Evolutionary conservation across 2,888 invertebrate genomes (phyloP).

Genomic region (Selenia dentaria): DNA sequence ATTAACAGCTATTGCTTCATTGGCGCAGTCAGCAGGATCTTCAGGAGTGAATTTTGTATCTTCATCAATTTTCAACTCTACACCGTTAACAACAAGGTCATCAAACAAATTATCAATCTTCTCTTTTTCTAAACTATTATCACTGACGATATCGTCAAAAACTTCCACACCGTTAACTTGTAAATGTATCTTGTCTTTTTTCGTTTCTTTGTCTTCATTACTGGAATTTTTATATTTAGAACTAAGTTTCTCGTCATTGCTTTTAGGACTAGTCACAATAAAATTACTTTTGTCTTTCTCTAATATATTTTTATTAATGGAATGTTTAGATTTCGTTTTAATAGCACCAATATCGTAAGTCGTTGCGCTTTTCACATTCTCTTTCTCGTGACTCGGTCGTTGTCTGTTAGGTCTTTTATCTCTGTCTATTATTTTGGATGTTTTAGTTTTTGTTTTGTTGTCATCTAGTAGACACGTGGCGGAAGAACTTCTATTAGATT

Average conservation of each 20-base stretch:
- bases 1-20: slow-evolving; percentile 51
- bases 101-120: slow-evolving; percentile 73
- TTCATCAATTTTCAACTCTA: slow-evolving; percentile 47
- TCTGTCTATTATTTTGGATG: slow-evolving; percentile 71
- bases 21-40: slow-evolving; percentile 8
- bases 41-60: slow-evolving; percentile 55
- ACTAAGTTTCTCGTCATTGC: slow-evolving; percentile 60
- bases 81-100: slow-evolving; percentile 56
- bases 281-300: slow-evolving; percentile 78
- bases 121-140: slow-evolving; percentile 63
- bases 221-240: slow-evolving; percentile 51
- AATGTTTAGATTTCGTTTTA: slow-evolving; percentile 81
- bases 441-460: slow-evolving; percentile 63
- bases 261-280: slow-evolving; percentile 72
- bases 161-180: slow-evolving; percentile 64
- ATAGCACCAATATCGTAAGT: slow-evolving; percentile 78
- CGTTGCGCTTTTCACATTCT: slow-evolving; percentile 62
- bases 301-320: slow-evolving; percentile 72
- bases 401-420: slow-evolving; percentile 61
- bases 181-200: slow-evolving; percentile 42
- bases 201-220: slow-evolving; percentile 53
- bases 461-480: slow-evolving; percentile 70
- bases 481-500: slow-evolving; percentile 72
- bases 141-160: slow-evolving; percentile 66
- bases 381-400: slow-evolving; percentile 67